Evolutionary conservation across 2,797 vertebrate species (phyloP), one percentile per base, ranked within the genome.

Genomic region (Neoniphon sammara): DNA sequence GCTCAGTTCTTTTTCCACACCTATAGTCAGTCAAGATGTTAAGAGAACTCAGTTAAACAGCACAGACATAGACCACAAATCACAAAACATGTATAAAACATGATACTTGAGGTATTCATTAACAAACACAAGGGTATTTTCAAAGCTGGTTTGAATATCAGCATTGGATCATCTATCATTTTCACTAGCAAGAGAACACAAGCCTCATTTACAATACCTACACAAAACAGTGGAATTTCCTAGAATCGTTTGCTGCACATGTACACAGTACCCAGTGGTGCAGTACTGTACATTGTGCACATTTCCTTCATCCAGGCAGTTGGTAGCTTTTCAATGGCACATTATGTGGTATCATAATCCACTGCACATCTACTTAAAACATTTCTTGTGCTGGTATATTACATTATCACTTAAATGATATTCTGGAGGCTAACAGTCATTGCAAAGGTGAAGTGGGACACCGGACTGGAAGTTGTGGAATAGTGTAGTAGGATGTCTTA

Each of bases 291-390:
- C 54, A 7, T 58, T 18, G 66, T 9, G 34, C 61, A 7, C 44
- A 10, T 63, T 55, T 44, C 64, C 7, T 42, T 76, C 65, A 10
- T 62, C 70, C 74, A 23, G 91, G 91, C 91, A 92, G 91, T 88
- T 83, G 34, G 68, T 77, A 91, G 91, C 88, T 91, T 87, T 55
- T 63, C 70, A 47, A 42, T 50, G 84, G 86, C 85, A 89, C 84
- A 42, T 79, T 39, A 47, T 44, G 74, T 67, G 66, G 56, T 61
- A 5, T 65, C 58, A 47, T 80, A 34, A 75, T 55, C 53, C 57
- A 63, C 42, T 60, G 65, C 63, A 68, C 9, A 39, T 63, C 64
- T 34, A 8, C 61, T 53, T 59, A 63, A 47, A 44, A 71, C 49
- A 57, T 34, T 50, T 60, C 11, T 3, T 36, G 31, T 80, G 73